Evolutionary conservation across 2,888 invertebrate species (phyloP).

Genomic region (Patella caerulea): DNA sequence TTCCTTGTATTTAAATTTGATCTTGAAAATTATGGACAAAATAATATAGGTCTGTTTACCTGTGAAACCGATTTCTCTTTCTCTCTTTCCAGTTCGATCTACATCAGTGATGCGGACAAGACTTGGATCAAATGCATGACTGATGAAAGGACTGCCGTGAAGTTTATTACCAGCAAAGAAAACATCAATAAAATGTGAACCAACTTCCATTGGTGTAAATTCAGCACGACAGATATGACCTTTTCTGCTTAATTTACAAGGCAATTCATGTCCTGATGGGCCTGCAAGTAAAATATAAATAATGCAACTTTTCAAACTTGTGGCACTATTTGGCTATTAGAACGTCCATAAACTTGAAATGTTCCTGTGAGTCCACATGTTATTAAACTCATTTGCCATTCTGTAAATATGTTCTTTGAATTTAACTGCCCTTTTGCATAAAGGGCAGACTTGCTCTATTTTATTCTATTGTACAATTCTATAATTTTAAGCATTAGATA

Average conservation of each 20-base stretch:
- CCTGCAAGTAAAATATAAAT: conserved; percentile 24
- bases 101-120: conserved; percentile 80
- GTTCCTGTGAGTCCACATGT: no score
- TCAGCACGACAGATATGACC: conserved; percentile 60
- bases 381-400: no score
- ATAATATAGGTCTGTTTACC: conserved; percentile 36
- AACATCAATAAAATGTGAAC: conserved; percentile 90
- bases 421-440: no score
- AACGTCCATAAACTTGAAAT: no score
- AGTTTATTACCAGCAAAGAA: conserved; percentile 91
- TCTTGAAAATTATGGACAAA: background rate
- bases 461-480: no score
- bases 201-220: conserved; percentile 89
- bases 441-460: no score
- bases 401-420: no score
- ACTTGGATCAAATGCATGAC: conserved; percentile 93
- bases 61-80: conserved; percentile 56
- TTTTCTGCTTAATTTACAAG: conserved; percentile 34
- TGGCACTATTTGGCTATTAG: no score
- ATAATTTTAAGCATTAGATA: no score
- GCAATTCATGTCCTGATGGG: conserved; percentile 40
- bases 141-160: conserved; percentile 92
- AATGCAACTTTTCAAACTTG: no score
- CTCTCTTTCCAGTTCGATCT: conserved; percentile 58
- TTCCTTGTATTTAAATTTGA: no score